These are phyloP conservation scores for Apistogramma diplotaenia DNA, from an alignment of 2,113 vertebrate species.

Conservation along the genomic window DNA sequence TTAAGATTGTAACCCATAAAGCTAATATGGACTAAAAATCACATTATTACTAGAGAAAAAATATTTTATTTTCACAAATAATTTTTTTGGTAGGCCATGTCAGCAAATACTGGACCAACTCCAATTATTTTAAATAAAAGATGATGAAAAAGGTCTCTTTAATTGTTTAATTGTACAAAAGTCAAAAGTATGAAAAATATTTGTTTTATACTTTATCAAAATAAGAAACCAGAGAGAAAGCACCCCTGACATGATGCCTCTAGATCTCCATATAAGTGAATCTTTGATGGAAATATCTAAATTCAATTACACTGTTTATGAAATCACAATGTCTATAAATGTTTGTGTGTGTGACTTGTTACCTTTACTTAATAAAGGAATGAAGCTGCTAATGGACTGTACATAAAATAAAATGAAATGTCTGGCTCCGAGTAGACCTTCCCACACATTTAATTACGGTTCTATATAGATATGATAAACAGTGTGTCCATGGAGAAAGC, in stretches of 20 bases:
- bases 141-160: too few species aligned
- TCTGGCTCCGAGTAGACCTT: neutral
- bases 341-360: too few species aligned
- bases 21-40: neutral
- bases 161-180: too few species aligned
- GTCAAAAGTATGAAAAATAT: too few species aligned
- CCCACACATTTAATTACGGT: neutral
- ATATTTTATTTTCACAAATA: too few species aligned
- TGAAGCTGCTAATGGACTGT: neutral
- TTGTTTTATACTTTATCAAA: too few species aligned
- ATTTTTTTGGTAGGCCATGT: too few species aligned
- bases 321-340: neutral
- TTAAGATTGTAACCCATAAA: neutral
- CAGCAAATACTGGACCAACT: too few species aligned
- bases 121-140: too few species aligned
- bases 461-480: neutral
- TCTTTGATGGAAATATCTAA: neutral
- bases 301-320: neutral
- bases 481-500: neutral
- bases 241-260: neutral
- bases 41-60: too few species aligned
- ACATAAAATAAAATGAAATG: neutral
- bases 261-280: neutral
- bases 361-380: neutral
- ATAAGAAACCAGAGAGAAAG: too few species aligned